Conservation (phyloP, 2,797 vertebrate genomes). For the Sebastes trivittatus region DNA sequence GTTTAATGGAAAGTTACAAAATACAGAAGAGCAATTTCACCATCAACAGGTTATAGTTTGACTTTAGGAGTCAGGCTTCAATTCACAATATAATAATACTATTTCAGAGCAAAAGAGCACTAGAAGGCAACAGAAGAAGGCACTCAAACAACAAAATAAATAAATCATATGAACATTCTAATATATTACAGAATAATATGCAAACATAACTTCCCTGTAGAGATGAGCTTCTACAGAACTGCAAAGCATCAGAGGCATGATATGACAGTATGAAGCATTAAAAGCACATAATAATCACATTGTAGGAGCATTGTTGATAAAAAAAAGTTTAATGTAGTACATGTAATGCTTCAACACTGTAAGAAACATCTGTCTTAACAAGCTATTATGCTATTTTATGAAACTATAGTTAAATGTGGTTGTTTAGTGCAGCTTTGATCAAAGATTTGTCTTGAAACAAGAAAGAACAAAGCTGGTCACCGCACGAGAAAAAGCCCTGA, state of each 20-base stretch:
- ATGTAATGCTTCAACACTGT: background rate
- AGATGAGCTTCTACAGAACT: background rate
- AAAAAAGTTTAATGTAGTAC: background rate
- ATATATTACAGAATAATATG: background rate
- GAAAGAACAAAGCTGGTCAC: background rate
- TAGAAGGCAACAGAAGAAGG: background rate
- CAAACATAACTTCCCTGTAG: background rate
- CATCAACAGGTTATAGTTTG: background rate
- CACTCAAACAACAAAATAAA: background rate
- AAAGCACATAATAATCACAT: background rate
- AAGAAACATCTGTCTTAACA: background rate
- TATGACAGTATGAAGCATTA: background rate
- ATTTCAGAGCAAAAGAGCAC: background rate
- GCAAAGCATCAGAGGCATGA: background rate
- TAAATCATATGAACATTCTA: too few species aligned
- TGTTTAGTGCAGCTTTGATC: background rate
- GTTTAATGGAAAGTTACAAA: conserved; percentile 12
- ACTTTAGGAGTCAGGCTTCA: background rate
- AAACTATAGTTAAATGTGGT: background rate
- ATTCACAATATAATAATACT: background rate
- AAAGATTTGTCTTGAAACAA: background rate
- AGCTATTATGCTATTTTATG: background rate
- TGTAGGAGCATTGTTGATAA: background rate
- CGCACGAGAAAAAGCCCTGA: too few species aligned
- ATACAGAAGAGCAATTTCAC: background rate